Percentiles rank a stretch among this genome's conserved stretches.
These are phyloP conservation scores for Rhipidura dahli DNA, from an alignment of 2,113 vertebrate genomes.

Conservation along the genomic window DNA sequence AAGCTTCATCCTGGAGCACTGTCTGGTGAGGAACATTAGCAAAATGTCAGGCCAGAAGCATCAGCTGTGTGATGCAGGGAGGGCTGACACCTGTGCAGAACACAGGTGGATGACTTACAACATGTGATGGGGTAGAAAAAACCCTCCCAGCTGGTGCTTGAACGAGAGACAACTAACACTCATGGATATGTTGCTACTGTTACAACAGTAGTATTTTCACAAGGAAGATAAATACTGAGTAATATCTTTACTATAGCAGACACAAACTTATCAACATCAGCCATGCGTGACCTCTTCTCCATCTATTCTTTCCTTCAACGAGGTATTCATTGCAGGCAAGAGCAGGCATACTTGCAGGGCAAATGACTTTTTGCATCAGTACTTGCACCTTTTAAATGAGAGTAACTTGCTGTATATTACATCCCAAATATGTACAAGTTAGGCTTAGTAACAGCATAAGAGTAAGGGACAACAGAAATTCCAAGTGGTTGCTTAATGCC, in stretches of 20 bases:
- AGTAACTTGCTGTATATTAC: not conserved
- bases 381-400: not conserved
- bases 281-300: not conserved
- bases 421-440: not conserved
- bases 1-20: not conserved
- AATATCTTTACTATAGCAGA: not conserved
- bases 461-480: not conserved
- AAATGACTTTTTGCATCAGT: not conserved
- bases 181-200: not conserved
- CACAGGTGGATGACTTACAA: not conserved
- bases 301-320: not conserved
- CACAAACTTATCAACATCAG: not conserved
- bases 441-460: not conserved
- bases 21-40: not conserved
- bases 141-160: not conserved
- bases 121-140: not conserved
- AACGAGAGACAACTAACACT: not conserved
- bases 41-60: not conserved
- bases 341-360: not conserved
- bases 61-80: not conserved
- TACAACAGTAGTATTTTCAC: conserved; percentile 45
- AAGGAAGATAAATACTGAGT: conserved; percentile 12
- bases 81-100: not conserved
- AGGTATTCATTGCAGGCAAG: not conserved
- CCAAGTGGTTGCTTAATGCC: not conserved